phyloP scores from a whole-genome alignment of 2,113 vertebrate species.

The Tichodroma muraria region DNA sequence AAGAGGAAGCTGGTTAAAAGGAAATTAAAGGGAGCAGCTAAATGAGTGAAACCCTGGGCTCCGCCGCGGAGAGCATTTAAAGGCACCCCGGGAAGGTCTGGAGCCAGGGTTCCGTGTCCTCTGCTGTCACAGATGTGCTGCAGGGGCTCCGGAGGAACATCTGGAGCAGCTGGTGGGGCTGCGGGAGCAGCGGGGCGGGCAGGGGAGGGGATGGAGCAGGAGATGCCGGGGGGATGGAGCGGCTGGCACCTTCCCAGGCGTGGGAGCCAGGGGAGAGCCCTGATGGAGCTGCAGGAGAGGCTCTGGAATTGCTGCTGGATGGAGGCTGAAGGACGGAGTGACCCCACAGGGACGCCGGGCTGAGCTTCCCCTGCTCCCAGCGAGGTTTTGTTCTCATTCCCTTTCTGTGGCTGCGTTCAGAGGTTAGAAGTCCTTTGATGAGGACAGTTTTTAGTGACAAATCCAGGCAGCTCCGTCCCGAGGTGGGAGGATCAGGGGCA shows the following conservation, averaged over 20 bases:
- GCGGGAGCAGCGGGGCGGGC: neutral
- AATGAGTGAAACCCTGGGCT: neutral
- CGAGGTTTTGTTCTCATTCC: neutral
- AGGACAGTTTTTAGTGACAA: neutral
- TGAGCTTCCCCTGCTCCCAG: neutral
- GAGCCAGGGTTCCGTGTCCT: neutral
- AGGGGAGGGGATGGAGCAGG: neutral
- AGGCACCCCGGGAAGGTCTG: neutral
- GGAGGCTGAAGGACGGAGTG: neutral
- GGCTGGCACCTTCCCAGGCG: neutral
- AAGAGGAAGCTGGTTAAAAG: neutral
- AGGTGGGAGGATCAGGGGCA: neutral
- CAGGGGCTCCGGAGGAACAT: neutral
- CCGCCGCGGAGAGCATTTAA: neutral
- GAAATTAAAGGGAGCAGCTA: neutral
- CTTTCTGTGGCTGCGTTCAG: neutral
- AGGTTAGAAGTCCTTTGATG: neutral
- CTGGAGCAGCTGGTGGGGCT: neutral
- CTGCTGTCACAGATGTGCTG: neutral
- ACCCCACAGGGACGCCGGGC: neutral
- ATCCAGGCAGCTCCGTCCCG: neutral
- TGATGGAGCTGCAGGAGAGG: neutral
- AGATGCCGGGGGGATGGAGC: fast-evolving
- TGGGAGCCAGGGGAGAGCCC: neutral
- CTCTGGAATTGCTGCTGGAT: neutral